A percentile compares a stretch with the other conserved stretches of the same genome.
These are phyloP conservation scores for Deroplatys truncata DNA, from an alignment of 2,888 invertebrate species.

Conservation along the genomic window DNA sequence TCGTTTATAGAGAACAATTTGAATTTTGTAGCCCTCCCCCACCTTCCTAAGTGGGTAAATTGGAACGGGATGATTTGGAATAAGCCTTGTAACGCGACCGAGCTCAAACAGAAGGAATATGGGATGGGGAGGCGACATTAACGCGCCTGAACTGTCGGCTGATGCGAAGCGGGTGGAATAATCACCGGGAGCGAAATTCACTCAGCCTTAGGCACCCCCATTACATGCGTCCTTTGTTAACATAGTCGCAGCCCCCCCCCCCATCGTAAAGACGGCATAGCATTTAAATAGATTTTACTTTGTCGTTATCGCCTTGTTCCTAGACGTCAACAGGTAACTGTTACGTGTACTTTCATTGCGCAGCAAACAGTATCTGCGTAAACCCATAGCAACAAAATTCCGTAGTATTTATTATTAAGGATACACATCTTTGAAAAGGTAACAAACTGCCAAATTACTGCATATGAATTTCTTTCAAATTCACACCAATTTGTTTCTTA, in stretches of 20 bases:
- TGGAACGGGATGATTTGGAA: conserved; percentile 24
- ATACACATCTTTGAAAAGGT: too few relatives aligned
- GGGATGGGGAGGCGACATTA: neutral
- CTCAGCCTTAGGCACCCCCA: neutral
- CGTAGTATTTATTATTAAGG: too few relatives aligned
- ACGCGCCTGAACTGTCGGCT: neutral
- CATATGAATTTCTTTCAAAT: too few relatives aligned
- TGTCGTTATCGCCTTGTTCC: neutral
- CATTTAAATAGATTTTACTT: neutral
- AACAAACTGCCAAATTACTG: too few relatives aligned
- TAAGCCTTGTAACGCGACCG: conserved; percentile 12
- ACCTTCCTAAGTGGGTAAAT: conserved; percentile 22
- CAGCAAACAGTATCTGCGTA: too few relatives aligned
- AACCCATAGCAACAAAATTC: too few relatives aligned
- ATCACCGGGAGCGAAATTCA: neutral
- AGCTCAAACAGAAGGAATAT: neutral
- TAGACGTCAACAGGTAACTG: too few relatives aligned
- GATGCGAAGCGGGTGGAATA: neutral
- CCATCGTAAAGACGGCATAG: neutral
- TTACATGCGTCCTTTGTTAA: too few relatives aligned
- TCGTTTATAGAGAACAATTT: conserved; percentile 29
- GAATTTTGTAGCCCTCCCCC: conserved; percentile 19
- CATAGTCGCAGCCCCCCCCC: too few relatives aligned
- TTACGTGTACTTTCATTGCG: too few relatives aligned
- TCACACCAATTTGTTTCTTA: too few relatives aligned